These are phyloP conservation scores for Nerophis ophidion DNA, from an alignment of 2,113 vertebrate genomes.

Conservation along the genomic window DNA sequence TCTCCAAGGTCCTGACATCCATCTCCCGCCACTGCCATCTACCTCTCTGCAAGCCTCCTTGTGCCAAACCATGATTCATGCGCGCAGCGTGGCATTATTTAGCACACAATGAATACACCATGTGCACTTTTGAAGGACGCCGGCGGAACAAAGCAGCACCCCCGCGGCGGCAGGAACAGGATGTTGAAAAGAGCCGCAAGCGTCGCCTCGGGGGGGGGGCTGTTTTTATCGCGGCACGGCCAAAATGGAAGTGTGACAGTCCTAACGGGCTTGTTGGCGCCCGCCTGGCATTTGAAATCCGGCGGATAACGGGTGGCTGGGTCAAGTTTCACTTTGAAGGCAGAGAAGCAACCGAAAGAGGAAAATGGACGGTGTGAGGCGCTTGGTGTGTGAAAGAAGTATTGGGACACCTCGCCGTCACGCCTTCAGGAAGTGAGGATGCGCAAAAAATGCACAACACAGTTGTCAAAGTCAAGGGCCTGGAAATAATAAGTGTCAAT, in stretches of 20 bases:
- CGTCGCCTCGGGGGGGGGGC: conserved; percentile 31
- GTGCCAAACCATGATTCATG: conserved; percentile 36
- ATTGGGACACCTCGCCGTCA: too few relatives aligned
- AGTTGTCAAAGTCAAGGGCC: too few relatives aligned
- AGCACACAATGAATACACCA: conserved; percentile 18
- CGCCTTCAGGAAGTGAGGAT: too few relatives aligned
- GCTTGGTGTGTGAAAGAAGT: too few relatives aligned
- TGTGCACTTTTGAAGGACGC: conserved; percentile 10
- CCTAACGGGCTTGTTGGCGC: background rate
- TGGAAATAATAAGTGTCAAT: too few relatives aligned
- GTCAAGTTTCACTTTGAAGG: background rate
- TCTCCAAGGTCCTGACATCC: background rate
- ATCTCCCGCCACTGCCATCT: background rate
- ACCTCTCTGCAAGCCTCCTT: conserved; percentile 27
- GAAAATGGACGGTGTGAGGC: too few relatives aligned
- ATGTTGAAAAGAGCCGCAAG: conserved; percentile 24
- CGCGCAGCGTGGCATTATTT: conserved; percentile 27
- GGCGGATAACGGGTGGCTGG: background rate
- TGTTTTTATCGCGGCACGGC: conserved; percentile 31
- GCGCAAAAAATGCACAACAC: too few relatives aligned
- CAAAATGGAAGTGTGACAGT: conserved; percentile 21
- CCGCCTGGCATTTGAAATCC: background rate
- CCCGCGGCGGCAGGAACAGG: conserved; percentile 23
- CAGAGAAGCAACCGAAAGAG: background rate
- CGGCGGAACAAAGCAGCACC: background rate